These are phyloP conservation scores for Rapana venosa DNA, from an alignment of 2,888 invertebrate species.

Conservation along the genomic window DNA sequence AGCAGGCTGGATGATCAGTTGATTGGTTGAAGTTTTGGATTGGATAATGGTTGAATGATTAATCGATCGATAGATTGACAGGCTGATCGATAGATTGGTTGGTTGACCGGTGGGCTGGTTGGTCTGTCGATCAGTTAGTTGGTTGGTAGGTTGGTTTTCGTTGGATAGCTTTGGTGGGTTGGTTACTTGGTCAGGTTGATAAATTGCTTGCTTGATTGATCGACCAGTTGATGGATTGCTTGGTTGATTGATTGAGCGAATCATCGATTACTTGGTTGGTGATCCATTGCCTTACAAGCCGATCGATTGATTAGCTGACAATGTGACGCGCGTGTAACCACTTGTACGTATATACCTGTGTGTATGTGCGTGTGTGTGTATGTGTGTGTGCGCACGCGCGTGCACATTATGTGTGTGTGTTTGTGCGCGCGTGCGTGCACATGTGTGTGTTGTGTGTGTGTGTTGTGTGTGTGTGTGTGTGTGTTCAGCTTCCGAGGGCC, in stretches of 20 bases:
- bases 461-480: neutral
- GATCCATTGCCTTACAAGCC: neutral
- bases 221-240: neutral
- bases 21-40: neutral
- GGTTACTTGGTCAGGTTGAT: too few relatives aligned
- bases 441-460: slow-evolving; percentile 5
- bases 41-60: too few relatives aligned
- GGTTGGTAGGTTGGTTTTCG: too few relatives aligned
- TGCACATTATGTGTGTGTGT: neutral
- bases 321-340: neutral
- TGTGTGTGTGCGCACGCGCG: slow-evolving; percentile 2
- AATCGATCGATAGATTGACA: neutral
- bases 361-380: slow-evolving; percentile 1
- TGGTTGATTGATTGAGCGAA: too few relatives aligned
- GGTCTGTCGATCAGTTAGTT: neutral
- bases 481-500: neutral
- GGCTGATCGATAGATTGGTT: neutral
- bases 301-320: neutral
- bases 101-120: neutral
- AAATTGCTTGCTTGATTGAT: too few relatives aligned
- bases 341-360: neutral
- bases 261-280: too few relatives aligned
- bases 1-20: neutral
- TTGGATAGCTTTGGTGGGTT: too few relatives aligned
- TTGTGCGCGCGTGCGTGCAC: neutral